A percentile compares a stretch with the other conserved stretches of the same genome.
Conservation (phyloP, 2,797 vertebrate genomes). For the Philypnodon macrostomus region DNA sequence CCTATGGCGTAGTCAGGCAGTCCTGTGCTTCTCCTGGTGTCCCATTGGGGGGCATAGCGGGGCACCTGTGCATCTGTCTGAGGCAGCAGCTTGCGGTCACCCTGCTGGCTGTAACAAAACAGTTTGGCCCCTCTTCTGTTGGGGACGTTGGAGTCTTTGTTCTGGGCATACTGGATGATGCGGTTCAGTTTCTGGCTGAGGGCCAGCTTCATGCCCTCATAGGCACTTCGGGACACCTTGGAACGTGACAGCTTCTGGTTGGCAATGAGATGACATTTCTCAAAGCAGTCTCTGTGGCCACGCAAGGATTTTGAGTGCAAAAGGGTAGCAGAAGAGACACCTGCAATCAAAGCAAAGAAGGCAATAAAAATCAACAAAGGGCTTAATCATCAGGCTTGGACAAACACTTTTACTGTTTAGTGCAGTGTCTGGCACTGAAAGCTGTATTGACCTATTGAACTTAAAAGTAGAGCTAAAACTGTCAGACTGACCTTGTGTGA, state of each 20-base stretch:
- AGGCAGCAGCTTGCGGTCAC: conserved; percentile 83
- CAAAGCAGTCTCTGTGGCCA: conserved; percentile 97
- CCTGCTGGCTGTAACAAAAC: conserved; percentile 84
- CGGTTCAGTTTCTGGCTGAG: conserved; percentile 92
- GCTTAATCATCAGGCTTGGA: too few relatives aligned
- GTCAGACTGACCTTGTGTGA: conserved; percentile 41
- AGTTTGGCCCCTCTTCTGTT: conserved; percentile 79
- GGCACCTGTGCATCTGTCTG: conserved; percentile 90
- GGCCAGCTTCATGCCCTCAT: conserved; percentile 91
- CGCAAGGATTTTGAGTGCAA: conserved; percentile 91
- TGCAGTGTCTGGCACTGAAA: background rate
- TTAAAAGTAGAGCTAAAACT: conserved; percentile 41
- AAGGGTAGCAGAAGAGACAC: conserved; percentile 85
- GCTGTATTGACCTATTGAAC: conserved; percentile 30
- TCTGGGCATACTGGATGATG: conserved; percentile 94
- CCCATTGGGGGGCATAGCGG: conserved; percentile 87
- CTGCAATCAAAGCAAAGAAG: conserved; percentile 62
- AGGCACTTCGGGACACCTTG: conserved; percentile 88
- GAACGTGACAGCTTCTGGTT: conserved; percentile 91
- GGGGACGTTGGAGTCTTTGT: conserved; percentile 83
- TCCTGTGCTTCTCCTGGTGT: conserved; percentile 66
- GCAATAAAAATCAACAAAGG: background rate
- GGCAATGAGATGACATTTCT: conserved; percentile 97
- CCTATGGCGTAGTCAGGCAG: conserved; percentile 57
- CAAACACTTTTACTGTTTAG: too few relatives aligned